These are phyloP conservation scores for Zaprionus kolodkinae DNA, from an alignment of 1,140 invertebrate genomes.

Conservation along the genomic window DNA sequence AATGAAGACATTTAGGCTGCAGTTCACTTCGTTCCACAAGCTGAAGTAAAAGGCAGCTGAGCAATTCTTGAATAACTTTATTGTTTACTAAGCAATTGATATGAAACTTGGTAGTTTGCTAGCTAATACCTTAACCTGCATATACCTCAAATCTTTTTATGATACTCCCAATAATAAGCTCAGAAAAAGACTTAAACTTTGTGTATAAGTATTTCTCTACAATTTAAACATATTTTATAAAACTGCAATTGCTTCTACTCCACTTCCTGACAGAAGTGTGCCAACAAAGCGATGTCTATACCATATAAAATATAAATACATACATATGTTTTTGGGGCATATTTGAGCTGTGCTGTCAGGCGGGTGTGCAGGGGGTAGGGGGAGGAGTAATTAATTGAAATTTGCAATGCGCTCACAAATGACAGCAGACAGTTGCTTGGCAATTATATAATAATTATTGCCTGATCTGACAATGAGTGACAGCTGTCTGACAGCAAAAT, in stretches of 20 bases:
- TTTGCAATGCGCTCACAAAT: slow-evolving; percentile 44
- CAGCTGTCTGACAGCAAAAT: slow-evolving; percentile 35
- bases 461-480: slow-evolving; percentile 44
- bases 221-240: background rate
- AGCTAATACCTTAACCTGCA: background rate
- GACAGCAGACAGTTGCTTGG: slow-evolving; percentile 31
- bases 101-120: background rate
- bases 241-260: background rate
- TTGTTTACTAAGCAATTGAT: background rate
- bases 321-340: slow-evolving; percentile 12
- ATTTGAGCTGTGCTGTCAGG: slow-evolving; percentile 22
- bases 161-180: background rate
- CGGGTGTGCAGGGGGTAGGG: background rate
- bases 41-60: background rate
- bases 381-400: slow-evolving; percentile 40
- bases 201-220: background rate
- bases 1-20: slow-evolving; percentile 23
- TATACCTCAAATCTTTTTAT: background rate
- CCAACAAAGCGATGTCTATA: slow-evolving; percentile 14
- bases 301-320: background rate
- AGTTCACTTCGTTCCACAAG: background rate
- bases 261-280: slow-evolving; percentile 22
- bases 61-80: background rate
- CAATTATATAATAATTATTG: slow-evolving; percentile 56
- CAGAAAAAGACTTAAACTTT: no score